Percentiles rank a stretch among this genome's conserved stretches.
Evolutionary conservation across 37 sponge, comb jelly and placozoan genomes (phyloP).

Genomic region (Lycopodina hypogea): DNA sequence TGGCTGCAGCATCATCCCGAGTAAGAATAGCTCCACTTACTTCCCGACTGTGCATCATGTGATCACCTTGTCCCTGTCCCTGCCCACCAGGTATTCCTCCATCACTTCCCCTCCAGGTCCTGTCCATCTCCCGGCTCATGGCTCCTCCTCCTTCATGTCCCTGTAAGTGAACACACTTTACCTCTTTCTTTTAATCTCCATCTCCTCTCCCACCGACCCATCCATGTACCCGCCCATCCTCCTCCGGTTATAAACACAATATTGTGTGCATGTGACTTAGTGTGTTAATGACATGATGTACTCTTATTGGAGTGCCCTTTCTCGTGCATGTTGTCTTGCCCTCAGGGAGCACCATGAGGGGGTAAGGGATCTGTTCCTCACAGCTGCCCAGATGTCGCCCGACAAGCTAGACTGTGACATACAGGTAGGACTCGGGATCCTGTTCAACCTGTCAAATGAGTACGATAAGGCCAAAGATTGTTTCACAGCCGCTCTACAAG

Average conservation of each 20-base stretch:
- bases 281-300: too few relatives aligned
- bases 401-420: slow-evolving; percentile 66
- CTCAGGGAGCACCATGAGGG: slow-evolving; percentile 39
- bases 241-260: too few relatives aligned
- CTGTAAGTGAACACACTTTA: not conserved
- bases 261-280: too few relatives aligned
- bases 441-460: slow-evolving; percentile 82
- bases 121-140: slow-evolving; percentile 5
- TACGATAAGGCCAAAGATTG: slow-evolving; percentile 90
- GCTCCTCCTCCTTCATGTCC: slow-evolving; percentile 33
- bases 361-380: slow-evolving; percentile 55
- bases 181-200: too few relatives aligned
- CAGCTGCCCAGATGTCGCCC: slow-evolving; percentile 69
- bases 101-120: not conserved
- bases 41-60: not conserved
- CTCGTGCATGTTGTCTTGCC: too few relatives aligned
- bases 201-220: too few relatives aligned
- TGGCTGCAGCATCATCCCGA: slow-evolving; percentile 53
- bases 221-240: too few relatives aligned
- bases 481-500: slow-evolving; percentile 72
- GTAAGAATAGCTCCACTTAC: slow-evolving; percentile 6
- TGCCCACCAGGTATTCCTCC: not conserved
- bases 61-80: too few relatives aligned
- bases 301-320: too few relatives aligned
- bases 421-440: slow-evolving; percentile 80